These are phyloP conservation scores for Aphidius colemani DNA, from an alignment of 2,888 invertebrate species.

Conservation along the genomic window DNA sequence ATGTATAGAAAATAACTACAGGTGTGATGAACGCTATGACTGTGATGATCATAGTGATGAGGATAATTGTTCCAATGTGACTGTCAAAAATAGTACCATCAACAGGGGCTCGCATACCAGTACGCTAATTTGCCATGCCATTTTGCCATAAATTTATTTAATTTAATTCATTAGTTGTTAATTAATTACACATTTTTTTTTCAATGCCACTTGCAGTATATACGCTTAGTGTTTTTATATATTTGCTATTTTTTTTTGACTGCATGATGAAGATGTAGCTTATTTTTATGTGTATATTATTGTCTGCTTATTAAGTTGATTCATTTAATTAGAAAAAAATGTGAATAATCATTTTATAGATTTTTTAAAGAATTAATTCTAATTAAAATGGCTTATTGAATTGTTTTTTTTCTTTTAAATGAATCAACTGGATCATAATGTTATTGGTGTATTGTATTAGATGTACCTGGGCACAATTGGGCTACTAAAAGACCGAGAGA, in stretches of 20 bases:
- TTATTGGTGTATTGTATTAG: constrained; percentile 21
- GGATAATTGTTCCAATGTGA: constrained; percentile 47
- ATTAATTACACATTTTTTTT: background rate
- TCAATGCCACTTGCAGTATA: constrained; percentile 17
- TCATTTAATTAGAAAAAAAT: constrained; percentile 10
- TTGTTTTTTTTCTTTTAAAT: no score
- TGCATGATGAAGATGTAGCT: constrained; percentile 22
- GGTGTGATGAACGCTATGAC: constrained; percentile 65
- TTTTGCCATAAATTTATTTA: constrained; percentile 12
- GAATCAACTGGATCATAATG: no score
- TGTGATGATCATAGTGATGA: constrained; percentile 66
- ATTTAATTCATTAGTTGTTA: background rate
- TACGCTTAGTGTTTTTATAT: no score
- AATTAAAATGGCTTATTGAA: no score
- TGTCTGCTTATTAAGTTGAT: constrained; percentile 5
- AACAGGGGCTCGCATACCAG: constrained; percentile 48
- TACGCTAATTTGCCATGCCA: constrained; percentile 45
- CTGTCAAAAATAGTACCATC: constrained; percentile 47
- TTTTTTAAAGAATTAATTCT: background rate
- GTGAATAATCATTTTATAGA: background rate
- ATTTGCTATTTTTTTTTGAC: background rate
- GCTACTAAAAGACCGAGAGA: constrained; percentile 32
- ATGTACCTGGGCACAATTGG: constrained; percentile 38
- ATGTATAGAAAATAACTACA: constrained; percentile 61
- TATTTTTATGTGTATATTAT: constrained; percentile 6